These are phyloP conservation scores for Patella pellucida DNA, from an alignment of 2,888 invertebrate species.

Conservation along the genomic window DNA sequence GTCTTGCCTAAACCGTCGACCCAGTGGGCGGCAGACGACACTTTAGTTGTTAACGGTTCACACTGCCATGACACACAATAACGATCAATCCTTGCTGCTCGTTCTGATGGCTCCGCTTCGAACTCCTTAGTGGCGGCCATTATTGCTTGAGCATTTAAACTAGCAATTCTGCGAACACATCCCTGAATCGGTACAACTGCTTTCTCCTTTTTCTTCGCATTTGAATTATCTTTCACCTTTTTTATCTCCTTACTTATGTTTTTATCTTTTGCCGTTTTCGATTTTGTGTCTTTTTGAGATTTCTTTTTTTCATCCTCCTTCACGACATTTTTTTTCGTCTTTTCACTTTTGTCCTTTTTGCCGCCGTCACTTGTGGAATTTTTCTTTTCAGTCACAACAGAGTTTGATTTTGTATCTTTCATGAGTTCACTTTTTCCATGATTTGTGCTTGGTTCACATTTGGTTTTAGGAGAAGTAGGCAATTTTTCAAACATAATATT, in stretches of 20 bases:
- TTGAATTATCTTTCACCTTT: conserved; percentile 18
- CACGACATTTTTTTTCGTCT: neutral
- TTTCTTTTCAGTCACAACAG: neutral
- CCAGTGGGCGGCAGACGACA: conserved; percentile 20
- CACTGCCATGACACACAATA: conserved; percentile 35
- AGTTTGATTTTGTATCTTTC: conserved; percentile 10
- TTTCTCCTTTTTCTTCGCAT: conserved; percentile 22
- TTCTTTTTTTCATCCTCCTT: conserved; percentile 15
- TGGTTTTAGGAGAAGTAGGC: conserved; percentile 32
- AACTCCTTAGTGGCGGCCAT: conserved; percentile 30
- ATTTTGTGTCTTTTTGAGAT: conserved; percentile 24
- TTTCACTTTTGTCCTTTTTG: conserved; percentile 9
- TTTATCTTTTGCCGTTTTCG: conserved; percentile 11
- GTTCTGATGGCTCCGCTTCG: conserved; percentile 22
- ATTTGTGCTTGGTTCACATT: neutral
- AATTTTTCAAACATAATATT: conserved; percentile 57
- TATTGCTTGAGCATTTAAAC: conserved; percentile 34
- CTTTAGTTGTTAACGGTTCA: conserved; percentile 1
- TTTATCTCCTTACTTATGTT: conserved; percentile 8
- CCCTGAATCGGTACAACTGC: neutral
- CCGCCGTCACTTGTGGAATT: conserved; percentile 8
- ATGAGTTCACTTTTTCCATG: neutral
- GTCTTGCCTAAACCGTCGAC: conserved; percentile 23
- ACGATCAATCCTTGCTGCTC: conserved; percentile 32
- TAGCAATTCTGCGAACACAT: conserved; percentile 26